Base-by-base conservation (phyloP, 2,113 vertebrate genomes). In the Glaucidium brasilianum region DNA sequence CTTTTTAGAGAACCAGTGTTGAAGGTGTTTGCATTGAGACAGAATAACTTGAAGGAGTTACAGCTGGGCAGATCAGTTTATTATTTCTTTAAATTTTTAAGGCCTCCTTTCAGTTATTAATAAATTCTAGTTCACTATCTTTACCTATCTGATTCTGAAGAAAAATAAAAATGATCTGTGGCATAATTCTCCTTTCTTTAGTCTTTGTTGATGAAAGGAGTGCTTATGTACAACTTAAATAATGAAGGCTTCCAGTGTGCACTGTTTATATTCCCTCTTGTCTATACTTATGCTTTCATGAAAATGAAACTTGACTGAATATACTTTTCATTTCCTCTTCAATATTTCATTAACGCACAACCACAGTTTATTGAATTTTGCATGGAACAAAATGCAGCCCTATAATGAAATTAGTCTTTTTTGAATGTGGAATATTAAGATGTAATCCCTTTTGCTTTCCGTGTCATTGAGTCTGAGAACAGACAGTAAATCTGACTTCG, bases 1-100 rank as follows among this genome's bases (percentile, higher is more conserved):
- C 94, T 92, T 96, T 97, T 97, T 92, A 97, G 92, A 95, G 62
- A 64, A 87, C 68, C 74, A 84, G 66, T 32, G 68, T 80, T 73
- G 63, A 95, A 97, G 92, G 95, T 96, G 95, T 98, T 97, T 98
- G 92, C 88, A 96, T 97, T 97, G 93, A 96, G 95, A 88, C 95
- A 97, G 85, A 96, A 84, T 95, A 96, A 97, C 94, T 92, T 92
- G 82, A 88, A 93, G 93, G 94, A 97, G 69, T 89, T 95, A 97
- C 64, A 96, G 96, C 88, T 90, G 89, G 76, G 86, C 4, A 7
- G 89, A 95, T 96, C 93, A 94, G 96, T 97, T 97, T 97, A 96
- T 97, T 97, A 95, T 97, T 96, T 86, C 94, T 97, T 96, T 91
- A 91, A 77, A 49, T 90, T 97, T 97, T 95, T 93, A 96, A 97